These are phyloP conservation scores for Macrotis lagotis DNA, from an alignment of 2,113 vertebrate genomes.

Conservation along the genomic window DNA sequence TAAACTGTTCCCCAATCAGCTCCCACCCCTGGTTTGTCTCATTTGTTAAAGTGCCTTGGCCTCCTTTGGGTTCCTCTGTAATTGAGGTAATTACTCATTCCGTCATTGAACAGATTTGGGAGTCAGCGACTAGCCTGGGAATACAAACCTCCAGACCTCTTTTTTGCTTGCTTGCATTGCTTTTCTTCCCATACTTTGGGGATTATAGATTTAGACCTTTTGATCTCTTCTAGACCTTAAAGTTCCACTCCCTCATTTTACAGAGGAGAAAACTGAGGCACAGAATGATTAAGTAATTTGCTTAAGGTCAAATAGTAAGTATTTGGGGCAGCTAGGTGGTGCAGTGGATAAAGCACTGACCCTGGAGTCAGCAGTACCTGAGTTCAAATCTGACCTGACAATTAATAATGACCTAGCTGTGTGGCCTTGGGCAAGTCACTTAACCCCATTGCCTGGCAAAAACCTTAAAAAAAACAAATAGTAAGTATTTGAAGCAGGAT, in stretches of 20 bases:
- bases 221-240: neutral
- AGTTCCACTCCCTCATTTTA: neutral
- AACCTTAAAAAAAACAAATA: too few relatives aligned
- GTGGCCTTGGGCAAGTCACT: too few relatives aligned
- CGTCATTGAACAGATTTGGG: slow-evolving; percentile 38
- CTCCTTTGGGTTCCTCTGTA: slow-evolving; percentile 66
- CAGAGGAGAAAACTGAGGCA: neutral
- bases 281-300: neutral
- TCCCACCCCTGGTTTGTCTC: slow-evolving; percentile 52
- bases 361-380: too few relatives aligned
- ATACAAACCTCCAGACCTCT: neutral
- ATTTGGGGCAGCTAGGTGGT: too few relatives aligned
- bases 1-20: slow-evolving; percentile 17
- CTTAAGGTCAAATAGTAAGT: neutral
- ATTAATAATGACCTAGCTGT: too few relatives aligned
- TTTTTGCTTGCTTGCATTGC: neutral
- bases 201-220: neutral
- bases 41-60: slow-evolving; percentile 72
- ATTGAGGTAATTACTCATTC: slow-evolving; percentile 75
- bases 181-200: neutral
- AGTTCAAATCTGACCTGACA: too few relatives aligned
- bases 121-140: slow-evolving; percentile 38
- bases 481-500: neutral
- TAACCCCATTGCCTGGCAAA: too few relatives aligned
- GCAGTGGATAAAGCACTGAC: too few relatives aligned